Evolutionary conservation across 2,113 vertebrate species (phyloP).

Genomic region (Ammodytes marinus): DNA sequence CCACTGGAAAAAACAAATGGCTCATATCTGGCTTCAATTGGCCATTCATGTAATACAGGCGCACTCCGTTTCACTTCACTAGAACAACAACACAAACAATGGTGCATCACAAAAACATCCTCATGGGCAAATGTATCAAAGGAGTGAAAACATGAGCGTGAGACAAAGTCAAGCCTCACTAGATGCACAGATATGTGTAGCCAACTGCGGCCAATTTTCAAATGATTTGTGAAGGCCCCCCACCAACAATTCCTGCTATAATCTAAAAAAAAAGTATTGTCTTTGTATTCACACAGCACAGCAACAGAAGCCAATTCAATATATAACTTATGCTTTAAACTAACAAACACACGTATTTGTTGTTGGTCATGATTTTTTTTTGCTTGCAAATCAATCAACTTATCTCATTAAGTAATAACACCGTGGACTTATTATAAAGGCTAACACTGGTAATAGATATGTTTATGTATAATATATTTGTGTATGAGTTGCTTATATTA

Average conservation of each 20-base stretch:
- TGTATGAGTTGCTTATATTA: no score
- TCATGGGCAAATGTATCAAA: conserved; percentile 5
- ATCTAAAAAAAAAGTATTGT: no score
- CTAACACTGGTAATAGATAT: no score
- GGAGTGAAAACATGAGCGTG: conserved; percentile 3
- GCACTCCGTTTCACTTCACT: not conserved
- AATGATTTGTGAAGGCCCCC: not conserved
- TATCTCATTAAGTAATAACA: no score
- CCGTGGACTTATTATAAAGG: no score
- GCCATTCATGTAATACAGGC: conserved; percentile 10
- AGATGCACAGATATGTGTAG: not conserved
- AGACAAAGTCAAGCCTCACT: not conserved
- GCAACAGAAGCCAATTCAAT: no score
- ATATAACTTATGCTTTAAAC: no score
- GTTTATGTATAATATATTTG: no score
- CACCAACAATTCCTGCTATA: not conserved
- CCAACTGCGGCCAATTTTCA: not conserved
- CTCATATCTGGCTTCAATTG: conserved; percentile 2
- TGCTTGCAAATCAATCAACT: no score
- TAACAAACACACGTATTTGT: no score
- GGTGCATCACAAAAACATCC: not conserved
- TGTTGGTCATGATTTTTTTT: no score
- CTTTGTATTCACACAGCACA: no score
- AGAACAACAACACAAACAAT: conserved; percentile 1
- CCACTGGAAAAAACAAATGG: conserved; percentile 9